Evolutionary conservation across 2,113 vertebrate species (phyloP), one percentile per base, ranked within the genome.

Genomic region (Pachypanchax playfairii): DNA sequence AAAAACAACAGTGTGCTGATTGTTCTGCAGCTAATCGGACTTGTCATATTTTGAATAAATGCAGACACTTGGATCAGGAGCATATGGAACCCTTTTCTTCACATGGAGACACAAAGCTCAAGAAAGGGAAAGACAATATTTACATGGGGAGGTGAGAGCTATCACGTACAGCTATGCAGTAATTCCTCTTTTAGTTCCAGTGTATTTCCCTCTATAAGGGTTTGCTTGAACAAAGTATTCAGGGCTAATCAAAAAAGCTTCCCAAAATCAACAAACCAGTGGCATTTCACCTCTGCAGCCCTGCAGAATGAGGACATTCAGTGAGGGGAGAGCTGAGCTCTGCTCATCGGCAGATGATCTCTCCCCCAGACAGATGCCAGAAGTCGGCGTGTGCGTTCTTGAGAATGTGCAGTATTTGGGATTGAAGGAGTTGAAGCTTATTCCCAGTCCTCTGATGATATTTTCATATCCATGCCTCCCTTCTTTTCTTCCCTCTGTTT

Each of bases 401-500:
- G 26, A 67, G 67, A 70, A 58, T 54, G 77, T 56, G 73, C 53
- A 47, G 48, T 80, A 64, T 87, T 86, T 52, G 76, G 73, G 60
- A 73, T 63, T 61, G 58, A 28, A 38, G 46, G 42, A 79, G 65
- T 57, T 58, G 46, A 81, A 72, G 75, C 82, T 77, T 64, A 64
- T 77, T 56, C 69, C 43, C 77, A 56, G 49, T 48, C 49, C 56
- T 74, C 78, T 84, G 71, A 79, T 87, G 75, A 79, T 87, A 70
- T 81, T 81, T 86, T 73, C 63, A 77, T 58, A 50, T 74, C 63
- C 60, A 51, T 63, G 51, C 63, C 52, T 70, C 65, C 49, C 41
- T 46, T 60, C 49, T 65, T 70, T 59, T 74, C 77, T 72, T 63
- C 55, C 54, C 62, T 67, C 53, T 50, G 43, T 50, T 58, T 59